Base-by-base conservation (phyloP, 2,113 vertebrate genomes). In the Ploceus nigricollis region DNA sequence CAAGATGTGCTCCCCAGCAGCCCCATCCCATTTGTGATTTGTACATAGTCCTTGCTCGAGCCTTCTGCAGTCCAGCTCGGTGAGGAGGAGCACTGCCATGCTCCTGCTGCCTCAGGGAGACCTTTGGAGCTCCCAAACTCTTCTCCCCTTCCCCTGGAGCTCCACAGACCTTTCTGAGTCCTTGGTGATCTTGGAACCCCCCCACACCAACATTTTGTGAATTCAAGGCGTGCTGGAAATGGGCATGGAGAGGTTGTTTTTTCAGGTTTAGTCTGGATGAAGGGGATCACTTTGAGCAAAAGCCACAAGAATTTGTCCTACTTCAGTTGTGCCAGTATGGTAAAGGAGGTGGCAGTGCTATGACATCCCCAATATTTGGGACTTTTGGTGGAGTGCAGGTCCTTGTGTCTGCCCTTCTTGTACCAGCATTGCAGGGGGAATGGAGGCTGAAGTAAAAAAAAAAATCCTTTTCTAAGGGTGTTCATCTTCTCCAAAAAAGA, bases 291-390 rank as follows among this genome's bases (percentile, higher is more conserved):
- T 68, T 2, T 11, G 50, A 76, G 60, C 40, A 64, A 80, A 79
- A 75, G 8, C 5, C 75, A 50, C 75, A n/a, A 0, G 2, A 12
- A 6, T 40, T 40, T 27, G 6, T 21, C 6, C 12, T 15, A 0
- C 23, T 75, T 87, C 6, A 31, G 4, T 33, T 18, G 35, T 61
- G 31, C 25, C 37, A 23, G 7, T 11, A 1, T 7, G 4, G 37
- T 23, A 4, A 53, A 64, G 31, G 31, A 35, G 37, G 37, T 18
- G 31, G 24, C 58, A 42, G 75, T 10, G 37, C 45, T 3, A 0
- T 15, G 58, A 8, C 25, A 53, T 61, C 56, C 61, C 45, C 50
- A 48, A 0, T 7, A 13, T 35, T 16, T 48, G 35, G 25, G 57
- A 42, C 11, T 87, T 73, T 22, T 2, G 37, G 50, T 48, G 73